Conservation (phyloP, 1,140 invertebrate genomes). For the Leptopilina boulardi region DNA sequence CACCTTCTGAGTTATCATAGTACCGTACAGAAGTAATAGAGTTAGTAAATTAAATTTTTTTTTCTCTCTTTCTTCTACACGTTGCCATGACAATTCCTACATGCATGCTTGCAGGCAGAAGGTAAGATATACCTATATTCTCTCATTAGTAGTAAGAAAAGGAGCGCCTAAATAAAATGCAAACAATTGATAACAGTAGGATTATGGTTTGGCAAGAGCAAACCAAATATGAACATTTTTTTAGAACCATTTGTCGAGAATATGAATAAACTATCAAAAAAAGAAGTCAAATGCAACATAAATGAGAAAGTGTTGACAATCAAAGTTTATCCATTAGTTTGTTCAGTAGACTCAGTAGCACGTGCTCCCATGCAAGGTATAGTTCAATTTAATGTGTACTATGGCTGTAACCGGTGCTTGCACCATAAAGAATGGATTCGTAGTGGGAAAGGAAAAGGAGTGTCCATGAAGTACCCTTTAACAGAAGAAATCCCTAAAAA, state of each 20-base stretch:
- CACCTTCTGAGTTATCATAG: no score
- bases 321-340: neutral
- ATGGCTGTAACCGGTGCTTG: neutral
- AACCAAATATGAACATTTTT: no score
- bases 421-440: neutral
- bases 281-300: neutral
- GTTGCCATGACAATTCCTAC: no score
- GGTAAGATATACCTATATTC: no score
- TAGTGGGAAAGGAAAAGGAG: neutral
- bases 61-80: no score
- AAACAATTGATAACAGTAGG: no score
- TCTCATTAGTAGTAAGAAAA: no score
- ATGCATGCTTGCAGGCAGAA: no score
- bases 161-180: no score
- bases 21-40: no score
- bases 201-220: no score
- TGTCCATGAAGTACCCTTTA: neutral
- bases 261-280: neutral
- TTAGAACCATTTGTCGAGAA: neutral
- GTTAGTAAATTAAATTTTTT: no score
- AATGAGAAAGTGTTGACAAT: neutral
- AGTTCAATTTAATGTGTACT: neutral
- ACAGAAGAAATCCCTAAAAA: neutral
- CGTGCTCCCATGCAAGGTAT: neutral
- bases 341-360: neutral